Base-by-base conservation (phyloP, 2,113 vertebrate genomes). In the Cynoglossus semilaevis region DNA sequence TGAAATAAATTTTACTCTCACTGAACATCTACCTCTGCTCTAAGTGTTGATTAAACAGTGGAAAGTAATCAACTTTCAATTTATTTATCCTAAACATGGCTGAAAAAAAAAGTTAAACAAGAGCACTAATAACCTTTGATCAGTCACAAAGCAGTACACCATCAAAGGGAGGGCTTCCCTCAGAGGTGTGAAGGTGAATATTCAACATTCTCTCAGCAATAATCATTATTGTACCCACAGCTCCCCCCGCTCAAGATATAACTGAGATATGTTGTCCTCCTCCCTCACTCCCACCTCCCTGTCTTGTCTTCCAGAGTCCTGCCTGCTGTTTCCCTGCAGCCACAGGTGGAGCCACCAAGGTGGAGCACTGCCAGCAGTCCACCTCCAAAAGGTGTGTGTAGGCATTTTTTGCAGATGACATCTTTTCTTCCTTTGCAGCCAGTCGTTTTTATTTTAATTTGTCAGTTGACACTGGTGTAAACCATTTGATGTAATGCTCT, bases 1-100 rank as follows among this genome's bases (percentile, higher is more conserved):
- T 87, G 62, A 90, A 92, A 90, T 90, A 87, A 85, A 87, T 76
- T 55, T 66, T 44, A 79, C 80, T 88, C 79, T 60, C 65, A 67
- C 65, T 72, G 77, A 89, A 76, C 75, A 70, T 64, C 72, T 81
- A 69, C 76, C 73, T 89, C 77, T 87, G 77, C 54, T 88, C 76
- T 70, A 67, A 62, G 70, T 81, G 77, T 67, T 81, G 74, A 78
- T 84, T 63, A 72, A 72, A 69, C 38, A 5, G 51, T 76, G 47
- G 67, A 70, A 44, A 34, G 34, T 4, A 48, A 17, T 42, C n/a
- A 22, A 6, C 43, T 29, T 29, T 29, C 22, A 2, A 29, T 29
- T 29, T 29, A 29, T 29, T 50, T 62, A 59, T 63, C 66, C 59
- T 36, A n/a, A 8, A 64, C 0, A 43, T 18, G 43, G 14, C 8